Evolutionary conservation across 2,888 invertebrate species (phyloP), one percentile per base, ranked within the genome.

Genomic region (Strigamia crassipes): DNA sequence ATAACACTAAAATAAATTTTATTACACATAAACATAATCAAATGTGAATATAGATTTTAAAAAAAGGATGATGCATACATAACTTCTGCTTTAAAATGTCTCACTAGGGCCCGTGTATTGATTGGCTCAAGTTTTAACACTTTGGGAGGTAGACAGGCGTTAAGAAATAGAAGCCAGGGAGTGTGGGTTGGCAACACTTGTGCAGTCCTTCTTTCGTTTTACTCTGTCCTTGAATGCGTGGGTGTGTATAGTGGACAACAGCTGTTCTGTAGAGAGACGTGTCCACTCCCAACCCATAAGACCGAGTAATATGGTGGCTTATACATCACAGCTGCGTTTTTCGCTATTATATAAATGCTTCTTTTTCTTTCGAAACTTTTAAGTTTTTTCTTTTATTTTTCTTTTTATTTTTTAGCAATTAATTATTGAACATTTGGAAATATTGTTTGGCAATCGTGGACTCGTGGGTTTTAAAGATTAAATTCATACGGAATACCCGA

Each of bases 61-160:
- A 34, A 34, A 34, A 34, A 6, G 3, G 34, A 34, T 34, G 3
- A 5, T 34, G 6, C 6, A 34, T 34, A 34, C 6, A 34, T 34
- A 34, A 34, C 4, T 34, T 51, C 51, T 51, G 51, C 51, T 51
- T 51, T 51, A 51, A 51, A 51, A 4, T 51, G 51, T 18, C 51
- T 51, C 51, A n/a, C n/a, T 51, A 51, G n/a, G 6, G n/a, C 15
- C n/a, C 18, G 42, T 46, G 51, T 51, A 51, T 51, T 51, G 51
- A 51, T 51, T 51, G 51, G 51, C 51, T 51, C 51, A 15, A 51
- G 51, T 51, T 51, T 51, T 51, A 51, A 51, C 51, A n/a, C 34
- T 51, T 51, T 51, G n/a, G 51, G 51, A 51, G 51, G 51, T 51
- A 51, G 51, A 51, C 51, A 51, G 51, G 51, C 51, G 51, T 51